These are phyloP conservation scores for Tursiops truncatus DNA, from an alignment of 2,113 vertebrate species.

Conservation along the genomic window DNA sequence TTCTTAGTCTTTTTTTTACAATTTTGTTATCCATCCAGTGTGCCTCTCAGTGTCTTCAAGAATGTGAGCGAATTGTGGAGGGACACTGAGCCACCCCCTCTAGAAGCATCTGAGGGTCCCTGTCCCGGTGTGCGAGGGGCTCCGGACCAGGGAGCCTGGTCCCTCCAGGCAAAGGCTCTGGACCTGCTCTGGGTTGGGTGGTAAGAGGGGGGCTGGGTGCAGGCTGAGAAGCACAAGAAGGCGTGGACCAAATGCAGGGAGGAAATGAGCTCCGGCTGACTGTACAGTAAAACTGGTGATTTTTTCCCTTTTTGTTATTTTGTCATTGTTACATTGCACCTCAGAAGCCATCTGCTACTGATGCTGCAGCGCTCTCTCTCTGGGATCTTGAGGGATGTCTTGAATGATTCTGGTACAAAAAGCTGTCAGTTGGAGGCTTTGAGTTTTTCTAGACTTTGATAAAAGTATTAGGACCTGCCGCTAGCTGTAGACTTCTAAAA, in stretches of 20 bases:
- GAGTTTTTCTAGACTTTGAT: not conserved
- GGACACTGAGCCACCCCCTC: too few relatives aligned
- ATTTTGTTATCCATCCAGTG: too few relatives aligned
- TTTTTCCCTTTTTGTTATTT: not conserved
- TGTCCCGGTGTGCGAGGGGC: too few relatives aligned
- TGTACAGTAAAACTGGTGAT: accelerated
- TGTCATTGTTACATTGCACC: not conserved
- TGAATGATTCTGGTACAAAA: not conserved
- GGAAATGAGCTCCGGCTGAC: not conserved
- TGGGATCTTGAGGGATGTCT: not conserved
- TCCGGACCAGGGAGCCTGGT: not conserved
- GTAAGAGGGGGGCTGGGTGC: not conserved
- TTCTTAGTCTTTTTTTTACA: not conserved
- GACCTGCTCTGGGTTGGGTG: not conserved
- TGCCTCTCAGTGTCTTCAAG: not conserved
- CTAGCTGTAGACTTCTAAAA: not conserved
- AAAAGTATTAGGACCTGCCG: not conserved
- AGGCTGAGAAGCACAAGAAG: not conserved
- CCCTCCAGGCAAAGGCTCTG: not conserved
- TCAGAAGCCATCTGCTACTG: not conserved
- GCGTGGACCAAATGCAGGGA: not conserved
- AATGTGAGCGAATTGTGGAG: not conserved
- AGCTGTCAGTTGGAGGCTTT: not conserved
- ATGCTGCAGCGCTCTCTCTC: not conserved
- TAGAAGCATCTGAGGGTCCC: not conserved